Base-by-base conservation (phyloP, 1,140 invertebrate genomes). In the Caerostris darwini region DNA sequence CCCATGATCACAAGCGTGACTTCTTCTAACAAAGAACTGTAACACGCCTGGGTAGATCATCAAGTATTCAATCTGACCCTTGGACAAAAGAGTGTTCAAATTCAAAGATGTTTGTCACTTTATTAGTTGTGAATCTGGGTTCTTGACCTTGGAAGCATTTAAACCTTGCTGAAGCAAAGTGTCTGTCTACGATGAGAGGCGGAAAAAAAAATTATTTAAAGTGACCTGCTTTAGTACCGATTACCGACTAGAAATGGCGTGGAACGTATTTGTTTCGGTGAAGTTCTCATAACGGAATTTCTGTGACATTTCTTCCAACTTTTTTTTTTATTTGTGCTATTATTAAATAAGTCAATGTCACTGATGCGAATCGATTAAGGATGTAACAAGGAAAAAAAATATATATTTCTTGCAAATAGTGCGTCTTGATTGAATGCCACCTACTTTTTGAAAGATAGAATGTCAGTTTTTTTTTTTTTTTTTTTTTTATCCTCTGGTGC, bases 61-160 rank as follows among this genome's bases (percentile, higher is more conserved):
- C 10, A 53, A 50, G 87, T 69, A 67, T 7, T 69, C 85, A 87
- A 3, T 14, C 17, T 83, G 81, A 83, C 56, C 53, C 54, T 14
- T 50, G 17, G 57, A 87, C 59, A 87, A 87, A 87, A 87, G 85
- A n/a, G 17, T 61, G 59, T 59, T 54, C 61, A 90, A 90, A 90
- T 56, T 61, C 64, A 90, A 90, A 71, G 50, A 69, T 7, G 67
- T 90, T 71, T 90, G 61, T 90, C 88, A n/a, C 67, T 64, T 71
- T 90, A 59, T 58, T 81, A 14, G 89, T 69, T 58, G 61, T 67
- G 17, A 56, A 59, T n/a, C 7, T 69, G 34, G 89, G 69, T 91
- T 91, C 89, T 91, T 91, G 69, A 92, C 90, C 90, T 83, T 92
- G 77, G 14, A 64, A 64, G 58, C 19, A 83, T 85, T 83, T 61